phyloP scores from a whole-genome alignment of 1,140 invertebrate species.

The Diabrotica virgifera region DNA sequence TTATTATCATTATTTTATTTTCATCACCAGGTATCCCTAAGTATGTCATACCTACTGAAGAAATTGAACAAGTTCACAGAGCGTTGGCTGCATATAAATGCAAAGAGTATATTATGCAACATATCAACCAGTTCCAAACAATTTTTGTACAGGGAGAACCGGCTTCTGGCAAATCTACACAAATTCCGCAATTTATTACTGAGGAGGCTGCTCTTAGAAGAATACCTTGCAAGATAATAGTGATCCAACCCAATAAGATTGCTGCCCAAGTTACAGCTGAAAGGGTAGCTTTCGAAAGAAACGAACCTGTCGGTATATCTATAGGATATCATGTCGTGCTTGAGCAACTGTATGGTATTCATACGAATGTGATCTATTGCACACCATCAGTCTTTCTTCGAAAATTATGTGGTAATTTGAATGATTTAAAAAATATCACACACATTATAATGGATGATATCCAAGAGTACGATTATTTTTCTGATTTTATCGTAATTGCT shows the following conservation, averaged over 20 bases:
- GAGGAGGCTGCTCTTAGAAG: constrained; percentile 66
- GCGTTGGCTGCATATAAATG: constrained; percentile 59
- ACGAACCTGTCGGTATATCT: constrained; percentile 80
- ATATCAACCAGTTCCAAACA: constrained; percentile 56
- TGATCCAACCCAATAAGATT: constrained; percentile 88
- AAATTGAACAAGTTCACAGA: background rate
- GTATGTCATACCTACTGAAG: background rate
- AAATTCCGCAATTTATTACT: constrained; percentile 89
- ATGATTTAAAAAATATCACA: constrained; percentile 58
- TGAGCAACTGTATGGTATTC: constrained; percentile 74
- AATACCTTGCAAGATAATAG: constrained; percentile 81
- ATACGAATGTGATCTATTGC: constrained; percentile 85
- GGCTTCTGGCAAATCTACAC: constrained; percentile 88
- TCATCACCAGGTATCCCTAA: too few species aligned
- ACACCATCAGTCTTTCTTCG: constrained; percentile 86
- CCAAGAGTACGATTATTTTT: constrained; percentile 89
- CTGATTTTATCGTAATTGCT: constrained; percentile 88
- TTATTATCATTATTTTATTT: too few species aligned
- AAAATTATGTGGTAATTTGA: constrained; percentile 76
- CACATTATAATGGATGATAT: constrained; percentile 93
- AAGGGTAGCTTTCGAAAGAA: constrained; percentile 79
- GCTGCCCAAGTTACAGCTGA: constrained; percentile 84
- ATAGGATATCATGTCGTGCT: constrained; percentile 94
- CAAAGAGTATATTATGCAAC: constrained; percentile 54
- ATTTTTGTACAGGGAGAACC: constrained; percentile 75